Base-by-base conservation (phyloP, 2,888 invertebrate genomes). In the Phytoseiulus persimilis region DNA sequence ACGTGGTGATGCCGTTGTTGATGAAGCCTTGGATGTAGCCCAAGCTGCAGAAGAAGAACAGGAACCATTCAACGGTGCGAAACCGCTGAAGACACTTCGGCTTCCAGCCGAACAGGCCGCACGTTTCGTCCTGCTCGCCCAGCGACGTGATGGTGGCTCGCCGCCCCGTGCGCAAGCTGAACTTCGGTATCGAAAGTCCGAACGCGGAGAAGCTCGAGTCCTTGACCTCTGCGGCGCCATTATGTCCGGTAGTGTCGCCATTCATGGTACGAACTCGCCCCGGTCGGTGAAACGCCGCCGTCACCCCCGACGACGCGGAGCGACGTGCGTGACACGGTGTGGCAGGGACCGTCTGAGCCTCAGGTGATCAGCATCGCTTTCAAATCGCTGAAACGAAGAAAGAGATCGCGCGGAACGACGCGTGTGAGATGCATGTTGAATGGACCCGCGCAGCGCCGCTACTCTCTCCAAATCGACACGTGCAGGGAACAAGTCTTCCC, bases 31-130 rank as follows among this genome's bases (percentile, higher is more conserved):
- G 90, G 31, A 89, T 89, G 45, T 89, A 90, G 39, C 89, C 90
- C 45, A 89, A 83, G 83, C 87, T 65, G 90, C 92, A 92, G 89
- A 92, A 91, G 91, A 91, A 92, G 90, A 92, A 91, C 83, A 92
- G 91, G 18, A 92, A 91, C 91, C 92, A 92, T 83, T 91, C 91
- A 2, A 92, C 91, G 90, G 91, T 91, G 33, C 92, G 91, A 90
- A 92, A 92, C 83, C 91, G 90, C 91, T 92, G 92, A 90, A 91
- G 92, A 45, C 91, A 90, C 0, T 83, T 32, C 0, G 92, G 92
- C 45, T 90, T 90, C 45, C 92, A 90, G 0, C 91, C 90, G 3
- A 92, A 91, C 92, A 92, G 92, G 9, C 92, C 92, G 91, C 92
- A 92, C 65, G 90, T 83, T n/a, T 90, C 90, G 28, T 90, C 90